These are phyloP conservation scores for Willisornis vidua DNA, from an alignment of 2,113 vertebrate genomes.

Conservation along the genomic window DNA sequence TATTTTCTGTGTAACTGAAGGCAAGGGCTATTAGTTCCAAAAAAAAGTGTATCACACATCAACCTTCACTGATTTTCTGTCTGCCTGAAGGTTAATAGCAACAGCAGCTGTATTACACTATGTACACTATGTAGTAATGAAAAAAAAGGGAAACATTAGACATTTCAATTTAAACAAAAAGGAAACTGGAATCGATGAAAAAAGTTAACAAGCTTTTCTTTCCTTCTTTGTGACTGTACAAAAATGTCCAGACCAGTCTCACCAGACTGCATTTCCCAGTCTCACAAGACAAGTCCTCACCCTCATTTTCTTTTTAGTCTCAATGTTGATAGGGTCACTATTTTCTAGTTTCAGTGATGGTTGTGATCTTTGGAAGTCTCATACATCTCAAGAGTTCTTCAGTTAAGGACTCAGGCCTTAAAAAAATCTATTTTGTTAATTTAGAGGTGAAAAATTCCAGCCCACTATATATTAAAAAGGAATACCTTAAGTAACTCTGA, in stretches of 20 bases:
- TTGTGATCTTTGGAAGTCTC: not conserved
- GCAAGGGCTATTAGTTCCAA: not conserved
- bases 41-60: not conserved
- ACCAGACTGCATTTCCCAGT: not conserved
- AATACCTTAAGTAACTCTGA: not conserved
- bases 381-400: not conserved
- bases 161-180: not conserved
- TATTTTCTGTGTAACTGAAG: not conserved
- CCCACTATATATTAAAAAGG: not conserved
- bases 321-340: not conserved
- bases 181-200: not conserved
- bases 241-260: not conserved
- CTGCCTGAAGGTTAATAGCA: not conserved
- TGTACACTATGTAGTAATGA: not conserved
- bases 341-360: not conserved
- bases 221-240: not conserved
- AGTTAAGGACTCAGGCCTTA: not conserved
- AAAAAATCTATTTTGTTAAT: not conserved
- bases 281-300: not conserved
- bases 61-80: not conserved
- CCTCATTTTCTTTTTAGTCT: not conserved
- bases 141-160: not conserved
- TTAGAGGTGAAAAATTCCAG: not conserved
- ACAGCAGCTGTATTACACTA: not conserved
- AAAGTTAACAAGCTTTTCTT: not conserved